Base-by-base conservation (phyloP, 2,888 invertebrate species). In the Pyrocoelia pectoralis region DNA sequence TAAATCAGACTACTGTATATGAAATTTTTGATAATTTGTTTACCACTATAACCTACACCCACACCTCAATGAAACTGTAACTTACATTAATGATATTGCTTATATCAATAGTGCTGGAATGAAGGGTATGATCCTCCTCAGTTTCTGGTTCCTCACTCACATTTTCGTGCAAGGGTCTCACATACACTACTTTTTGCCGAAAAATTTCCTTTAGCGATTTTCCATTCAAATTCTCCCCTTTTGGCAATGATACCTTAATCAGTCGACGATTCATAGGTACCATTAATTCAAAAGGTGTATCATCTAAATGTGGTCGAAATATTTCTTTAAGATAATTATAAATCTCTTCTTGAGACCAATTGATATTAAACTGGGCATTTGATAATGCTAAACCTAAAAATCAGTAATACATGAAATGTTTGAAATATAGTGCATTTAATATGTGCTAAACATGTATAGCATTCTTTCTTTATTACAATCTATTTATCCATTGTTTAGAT, bases 311-410 rank as follows among this genome's bases (percentile, higher is more conserved):
- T 14, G 13, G 14, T 15, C 15, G 43, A 43, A 43, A 43, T 14
- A 43, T 9, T 12, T 43, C 40, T 13, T 40, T 40, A 13, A 40
- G 2, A 13, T 4, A 40, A 40, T 4, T n/a, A 40, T 6, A 4
- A 40, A 40, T 40, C 4, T 40, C 40, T 12, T 43, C 43, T 2
- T 12, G 2, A 15, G 1, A 14, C 43, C 43, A 12, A 15, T 43
- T 12, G 13, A 3, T 4, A 15, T 43, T 43, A 15, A 43, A 43
- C 43, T 43, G 2, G 8, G 43, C 43, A 43, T 43, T 43, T 15
- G 43, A 43, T 12, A 43, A 13, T 14, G 43, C 43, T 14, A 43
- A 43, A 43, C 43, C 43, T 43, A 43, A 43, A 43, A 13, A 43
- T 38, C 38, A 38, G 38, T 38, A 38, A 38, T 38, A 38, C 38